A percentile compares a stretch with the other conserved stretches of the same genome.
phyloP scores from a whole-genome alignment of 2,797 vertebrate species.

The Ispidina picta region DNA sequence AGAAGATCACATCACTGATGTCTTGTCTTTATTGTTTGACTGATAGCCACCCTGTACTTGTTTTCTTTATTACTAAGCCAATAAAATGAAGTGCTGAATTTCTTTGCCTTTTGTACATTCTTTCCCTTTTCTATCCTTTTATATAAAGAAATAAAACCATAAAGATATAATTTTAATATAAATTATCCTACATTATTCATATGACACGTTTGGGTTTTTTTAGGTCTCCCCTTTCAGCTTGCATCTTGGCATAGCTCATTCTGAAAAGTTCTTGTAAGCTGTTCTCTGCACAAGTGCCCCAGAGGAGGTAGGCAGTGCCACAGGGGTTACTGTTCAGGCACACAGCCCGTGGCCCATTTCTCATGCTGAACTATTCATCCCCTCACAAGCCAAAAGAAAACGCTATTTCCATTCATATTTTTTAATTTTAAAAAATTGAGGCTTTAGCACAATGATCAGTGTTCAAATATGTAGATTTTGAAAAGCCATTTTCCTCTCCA shows the following conservation, averaged over 20 bases:
- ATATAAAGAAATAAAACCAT: no score
- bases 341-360: background rate
- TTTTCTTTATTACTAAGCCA: background rate
- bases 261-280: background rate
- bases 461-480: background rate
- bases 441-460: background rate
- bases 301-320: background rate
- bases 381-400: background rate
- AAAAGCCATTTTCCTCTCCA: background rate
- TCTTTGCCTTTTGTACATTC: background rate
- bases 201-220: background rate
- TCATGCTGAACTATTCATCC: background rate
- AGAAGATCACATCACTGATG: background rate
- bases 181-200: background rate
- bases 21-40: conserved; percentile 17
- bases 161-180: no score
- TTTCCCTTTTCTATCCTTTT: background rate
- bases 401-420: background rate
- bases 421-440: background rate
- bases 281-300: background rate
- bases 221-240: background rate
- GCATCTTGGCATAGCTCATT: background rate
- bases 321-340: background rate
- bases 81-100: background rate
- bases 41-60: background rate